Evolutionary conservation across 1,140 invertebrate genomes (phyloP), one percentile per base, ranked within the genome.

Genomic region (Listronotus oregonensis): DNA sequence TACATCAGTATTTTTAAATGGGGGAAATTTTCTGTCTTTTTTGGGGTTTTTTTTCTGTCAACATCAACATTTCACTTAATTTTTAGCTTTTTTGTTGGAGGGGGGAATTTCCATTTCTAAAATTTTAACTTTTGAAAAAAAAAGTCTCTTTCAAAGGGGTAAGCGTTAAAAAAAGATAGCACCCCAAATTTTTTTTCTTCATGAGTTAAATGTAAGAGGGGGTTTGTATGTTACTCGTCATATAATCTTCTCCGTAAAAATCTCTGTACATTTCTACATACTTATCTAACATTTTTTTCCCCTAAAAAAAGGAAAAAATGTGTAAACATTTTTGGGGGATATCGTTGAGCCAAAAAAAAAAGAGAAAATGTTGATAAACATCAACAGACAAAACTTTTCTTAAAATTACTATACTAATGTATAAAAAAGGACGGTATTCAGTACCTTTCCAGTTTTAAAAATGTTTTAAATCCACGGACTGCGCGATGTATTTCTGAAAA

Each of bases 81-180:
- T 46, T 31, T 59, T 70, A n/a, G 64, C 43, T n/a, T 27, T 68
- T 39, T 69, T 75, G 71, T 6, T 27, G 6, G 34, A 75, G 56
- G 17, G 73, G 65, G 2, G 56, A 66, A n/a, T 66, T 70, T 9
- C 70, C 66, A 9, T 27, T 14, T 54, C 67, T 61, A 6, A 73
- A 0, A n/a, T n/a, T n/a, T 14, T 69, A 52, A 39, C 55, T 43
- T 67, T 73, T 75, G 8, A 75, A 14, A 32, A 31, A 21, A 57
- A 54, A 3, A 75, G 47, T 34, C 62, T 50, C 66, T 73, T 55
- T 75, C 71, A 60, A 75, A 75, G 0, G 67, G 68, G 47, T 71
- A 74, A 12, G 72, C 61, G 44, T 50, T 71, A 52, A 73, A 69
- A 39, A 10, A 42, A 37, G 64, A 59, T 51, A 75, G 55, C 9